A percentile compares a stretch with the other conserved stretches of the same genome.
Evolutionary conservation across 2,113 vertebrate species (phyloP).

Genomic region (Hemiscyllium ocellatum): DNA sequence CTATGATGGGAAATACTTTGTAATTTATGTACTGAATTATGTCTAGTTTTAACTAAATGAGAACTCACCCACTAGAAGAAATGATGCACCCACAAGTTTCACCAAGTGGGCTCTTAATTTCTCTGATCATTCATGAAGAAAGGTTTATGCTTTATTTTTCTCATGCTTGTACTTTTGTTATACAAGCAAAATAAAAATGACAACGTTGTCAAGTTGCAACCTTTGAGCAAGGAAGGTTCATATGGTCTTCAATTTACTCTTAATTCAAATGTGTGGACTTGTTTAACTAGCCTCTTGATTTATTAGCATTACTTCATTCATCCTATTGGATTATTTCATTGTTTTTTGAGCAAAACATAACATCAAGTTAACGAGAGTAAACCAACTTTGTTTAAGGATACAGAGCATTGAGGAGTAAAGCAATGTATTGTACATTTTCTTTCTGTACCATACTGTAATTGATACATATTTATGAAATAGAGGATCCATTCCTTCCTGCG

Average conservation of each 20-base stretch:
- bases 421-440: neutral
- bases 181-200: neutral
- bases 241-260: neutral
- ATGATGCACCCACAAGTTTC: neutral
- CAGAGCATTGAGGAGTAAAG: neutral
- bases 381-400: neutral
- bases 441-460: too few relatives aligned
- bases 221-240: neutral
- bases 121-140: neutral
- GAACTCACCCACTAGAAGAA: neutral
- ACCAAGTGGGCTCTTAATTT: neutral
- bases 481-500: neutral
- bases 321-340: neutral
- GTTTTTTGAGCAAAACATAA: neutral
- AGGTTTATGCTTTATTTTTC: neutral
- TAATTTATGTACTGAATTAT: neutral
- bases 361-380: neutral
- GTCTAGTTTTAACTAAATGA: slow-evolving; percentile 20
- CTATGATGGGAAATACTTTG: neutral
- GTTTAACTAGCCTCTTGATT: neutral
- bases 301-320: neutral
- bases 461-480: neutral
- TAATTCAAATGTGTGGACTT: neutral
- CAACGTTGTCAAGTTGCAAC: neutral
- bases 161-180: neutral